phyloP scores from a whole-genome alignment of 2,888 invertebrate species.

The Bruchidius siliquastri region DNA sequence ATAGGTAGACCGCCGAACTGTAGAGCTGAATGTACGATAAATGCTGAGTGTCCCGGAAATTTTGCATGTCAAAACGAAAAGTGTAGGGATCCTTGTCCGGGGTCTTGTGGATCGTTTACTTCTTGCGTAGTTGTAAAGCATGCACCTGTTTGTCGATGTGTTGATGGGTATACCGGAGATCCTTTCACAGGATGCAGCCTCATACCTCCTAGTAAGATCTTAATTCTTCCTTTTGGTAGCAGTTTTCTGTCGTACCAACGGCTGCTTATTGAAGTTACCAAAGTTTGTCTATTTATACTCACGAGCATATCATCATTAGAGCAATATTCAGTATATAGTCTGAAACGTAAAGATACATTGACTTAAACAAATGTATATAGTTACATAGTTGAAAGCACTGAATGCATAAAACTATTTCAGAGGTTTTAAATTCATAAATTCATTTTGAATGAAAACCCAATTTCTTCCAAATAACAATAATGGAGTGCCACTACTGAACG shows the following conservation, averaged over 20 bases:
- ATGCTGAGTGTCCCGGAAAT: conserved; percentile 69
- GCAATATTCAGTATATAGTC: too few relatives aligned
- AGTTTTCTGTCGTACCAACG: neutral
- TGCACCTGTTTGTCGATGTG: conserved; percentile 71
- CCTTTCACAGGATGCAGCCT: conserved; percentile 57
- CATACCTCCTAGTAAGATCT: conserved; percentile 56
- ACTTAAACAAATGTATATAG: too few relatives aligned
- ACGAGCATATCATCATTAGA: too few relatives aligned
- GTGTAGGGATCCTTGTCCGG: conserved; percentile 75
- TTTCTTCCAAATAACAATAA: too few relatives aligned
- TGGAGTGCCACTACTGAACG: too few relatives aligned
- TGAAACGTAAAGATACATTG: too few relatives aligned
- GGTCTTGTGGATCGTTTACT: conserved; percentile 70
- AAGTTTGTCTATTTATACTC: too few relatives aligned
- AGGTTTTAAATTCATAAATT: too few relatives aligned
- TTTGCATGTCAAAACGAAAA: conserved; percentile 74
- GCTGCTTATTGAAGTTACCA: neutral
- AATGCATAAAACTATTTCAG: too few relatives aligned
- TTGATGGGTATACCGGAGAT: conserved; percentile 64
- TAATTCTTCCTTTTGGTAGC: conserved; percentile 2
- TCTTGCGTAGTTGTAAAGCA: conserved; percentile 74
- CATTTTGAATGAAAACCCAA: too few relatives aligned
- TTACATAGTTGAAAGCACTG: too few relatives aligned
- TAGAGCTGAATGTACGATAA: conserved; percentile 64
- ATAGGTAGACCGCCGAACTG: conserved; percentile 61